A percentile compares a stretch with the other conserved stretches of the same genome.
Evolutionary conservation across 2,888 invertebrate genomes (phyloP).

Genomic region (Lepidonotus clava): DNA sequence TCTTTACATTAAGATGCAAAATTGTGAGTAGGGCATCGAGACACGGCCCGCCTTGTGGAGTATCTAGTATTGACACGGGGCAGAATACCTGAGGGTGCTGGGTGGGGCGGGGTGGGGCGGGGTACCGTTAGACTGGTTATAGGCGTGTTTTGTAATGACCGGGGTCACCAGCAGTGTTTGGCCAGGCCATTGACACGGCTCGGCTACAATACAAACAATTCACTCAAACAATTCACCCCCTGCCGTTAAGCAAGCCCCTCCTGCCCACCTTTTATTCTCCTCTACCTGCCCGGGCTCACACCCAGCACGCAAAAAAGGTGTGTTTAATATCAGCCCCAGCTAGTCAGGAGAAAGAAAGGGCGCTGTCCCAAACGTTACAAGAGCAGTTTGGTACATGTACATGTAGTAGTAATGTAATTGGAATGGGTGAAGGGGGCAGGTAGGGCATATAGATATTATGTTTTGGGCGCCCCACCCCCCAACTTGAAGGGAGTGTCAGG

Average conservation of each 20-base stretch:
- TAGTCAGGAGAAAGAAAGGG: conserved; percentile 26
- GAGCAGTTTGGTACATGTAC: too few species aligned
- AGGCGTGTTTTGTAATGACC: conserved; percentile 29
- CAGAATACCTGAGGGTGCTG: too few species aligned
- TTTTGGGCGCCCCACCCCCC: too few species aligned
- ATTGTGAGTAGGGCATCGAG: background rate
- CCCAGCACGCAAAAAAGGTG: conserved; percentile 39
- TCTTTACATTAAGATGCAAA: conserved; percentile 19
- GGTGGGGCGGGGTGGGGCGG: too few species aligned
- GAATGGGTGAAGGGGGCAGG: too few species aligned
- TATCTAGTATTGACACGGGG: conserved; percentile 11
- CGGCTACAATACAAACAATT: background rate
- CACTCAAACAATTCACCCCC: conserved; percentile 3
- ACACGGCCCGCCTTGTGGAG: conserved; percentile 14
- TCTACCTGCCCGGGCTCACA: conserved; percentile 17
- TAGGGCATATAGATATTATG: too few species aligned
- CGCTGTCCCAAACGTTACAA: background rate
- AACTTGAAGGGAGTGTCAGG: too few species aligned
- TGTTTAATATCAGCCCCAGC: conserved; percentile 38
- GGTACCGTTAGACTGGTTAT: too few species aligned
- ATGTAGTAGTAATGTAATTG: too few species aligned
- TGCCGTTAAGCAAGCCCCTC: background rate
- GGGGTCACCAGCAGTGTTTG: conserved; percentile 41
- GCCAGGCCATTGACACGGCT: conserved; percentile 33
- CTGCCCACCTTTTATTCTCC: background rate